Conservation (phyloP, 2,888 invertebrate species). For the Lycophotia porphyrea region DNA sequence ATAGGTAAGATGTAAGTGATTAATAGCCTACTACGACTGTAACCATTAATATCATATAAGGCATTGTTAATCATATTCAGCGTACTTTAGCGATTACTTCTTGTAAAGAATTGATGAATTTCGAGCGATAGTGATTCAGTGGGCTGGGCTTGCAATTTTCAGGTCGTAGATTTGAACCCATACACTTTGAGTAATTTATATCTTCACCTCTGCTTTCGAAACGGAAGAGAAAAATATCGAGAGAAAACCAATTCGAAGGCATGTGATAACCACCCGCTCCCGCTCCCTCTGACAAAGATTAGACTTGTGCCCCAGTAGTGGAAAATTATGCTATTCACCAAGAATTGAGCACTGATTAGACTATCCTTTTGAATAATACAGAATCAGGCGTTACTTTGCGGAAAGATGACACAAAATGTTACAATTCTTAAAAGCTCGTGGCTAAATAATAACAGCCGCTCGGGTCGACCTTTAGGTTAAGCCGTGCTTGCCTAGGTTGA, state of each 20-base stretch:
- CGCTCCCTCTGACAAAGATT: not conserved
- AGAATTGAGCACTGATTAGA: not conserved
- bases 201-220: not conserved
- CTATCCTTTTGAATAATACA: not conserved
- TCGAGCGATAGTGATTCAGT: not conserved
- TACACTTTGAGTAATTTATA: not conserved
- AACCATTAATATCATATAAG: conserved; percentile 10
- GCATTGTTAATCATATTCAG: conserved; percentile 23
- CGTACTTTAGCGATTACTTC: not conserved
- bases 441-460: too few relatives aligned
- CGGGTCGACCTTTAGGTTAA: too few relatives aligned
- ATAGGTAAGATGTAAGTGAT: conserved; percentile 6
- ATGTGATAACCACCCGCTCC: not conserved
- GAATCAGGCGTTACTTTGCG: too few relatives aligned
- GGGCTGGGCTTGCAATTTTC: not conserved
- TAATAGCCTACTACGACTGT: not conserved
- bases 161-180: not conserved
- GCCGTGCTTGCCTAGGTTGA: too few relatives aligned
- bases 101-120: not conserved
- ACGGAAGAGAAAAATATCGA: not conserved
- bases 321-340: not conserved
- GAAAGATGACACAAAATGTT: too few relatives aligned
- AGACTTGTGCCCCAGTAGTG: not conserved
- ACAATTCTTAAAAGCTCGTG: too few relatives aligned
- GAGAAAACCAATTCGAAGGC: not conserved